Base-by-base conservation (phyloP, 2,113 vertebrate genomes). In the Harpagus bidentatus region DNA sequence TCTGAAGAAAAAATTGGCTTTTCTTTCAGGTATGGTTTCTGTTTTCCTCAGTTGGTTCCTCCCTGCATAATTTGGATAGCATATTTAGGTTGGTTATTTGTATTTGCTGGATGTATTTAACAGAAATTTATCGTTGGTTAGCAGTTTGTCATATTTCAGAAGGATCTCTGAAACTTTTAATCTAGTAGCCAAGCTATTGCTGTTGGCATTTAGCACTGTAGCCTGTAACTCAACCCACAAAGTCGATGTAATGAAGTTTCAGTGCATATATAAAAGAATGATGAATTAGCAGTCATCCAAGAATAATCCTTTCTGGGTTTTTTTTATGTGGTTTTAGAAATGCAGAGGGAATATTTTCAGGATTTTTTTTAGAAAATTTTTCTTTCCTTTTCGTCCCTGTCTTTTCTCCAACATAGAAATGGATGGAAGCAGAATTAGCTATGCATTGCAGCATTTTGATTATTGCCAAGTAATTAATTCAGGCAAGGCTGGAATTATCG, bases 1-100 rank as follows among this genome's bases (percentile, higher is more conserved):
- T 95, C 98, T 99, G 95, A 99, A 99, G 98, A 99, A 99, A 98
- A 99, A 99, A 79, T 97, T 99, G 95, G 99, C 99, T 80, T 99
- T 99, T 96, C 98, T 99, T 94, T 99, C 99, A 98, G 99, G 99
- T 99, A 98, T 10, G 25, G n/a, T 95, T 96, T 96, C 36, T 73
- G 29, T 80, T 88, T 90, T 90, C 31, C 85, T 95, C 15, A 21
- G 0, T 71, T 79, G 25, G 8, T 86, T 94, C 12, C 20, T 66
- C 56, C 69, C 40, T 53, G 16, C 42, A 7, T 82, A 45, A 58
- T 65, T 62, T 96, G 61, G 21, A 36, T 86, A 29, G 11, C 12
- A 22, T 71, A 50, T 85, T 82, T 85, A 55, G 31, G 10, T 69
- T 91, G 29, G 29, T 91, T 92, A 28, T 42, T 80, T 62, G 28